Evolutionary conservation across 2,888 invertebrate species (phyloP).

Genomic region (Drosophila demipolita): DNA sequence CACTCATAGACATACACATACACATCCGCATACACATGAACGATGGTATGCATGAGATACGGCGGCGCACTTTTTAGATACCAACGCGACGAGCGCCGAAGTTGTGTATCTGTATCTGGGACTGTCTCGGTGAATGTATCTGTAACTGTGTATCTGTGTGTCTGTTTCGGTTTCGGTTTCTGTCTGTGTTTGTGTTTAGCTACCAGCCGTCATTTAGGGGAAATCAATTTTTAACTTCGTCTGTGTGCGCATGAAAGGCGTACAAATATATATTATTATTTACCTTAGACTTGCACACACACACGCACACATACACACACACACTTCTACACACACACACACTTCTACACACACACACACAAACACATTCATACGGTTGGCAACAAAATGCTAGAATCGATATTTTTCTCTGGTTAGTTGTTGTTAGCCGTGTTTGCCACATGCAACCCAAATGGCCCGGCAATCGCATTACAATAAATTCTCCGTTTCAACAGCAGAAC

Average conservation of each 20-base stretch:
- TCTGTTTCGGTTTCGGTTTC: background rate
- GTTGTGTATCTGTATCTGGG: slow-evolving; percentile 14
- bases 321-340: background rate
- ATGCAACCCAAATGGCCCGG: slow-evolving; percentile 58
- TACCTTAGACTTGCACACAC: slow-evolving; percentile 28
- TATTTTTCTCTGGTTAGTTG: slow-evolving; percentile 44
- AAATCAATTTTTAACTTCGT: slow-evolving; percentile 69
- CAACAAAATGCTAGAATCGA: slow-evolving; percentile 66
- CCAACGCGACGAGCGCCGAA: slow-evolving; percentile 21
- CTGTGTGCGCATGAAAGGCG: slow-evolving; percentile 48
- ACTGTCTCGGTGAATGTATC: background rate
- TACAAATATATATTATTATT: slow-evolving; percentile 58
- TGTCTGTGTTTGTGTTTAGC: slow-evolving; percentile 32
- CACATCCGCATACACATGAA: slow-evolving; percentile 25
- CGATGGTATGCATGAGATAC: slow-evolving; percentile 69
- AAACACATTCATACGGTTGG: background rate
- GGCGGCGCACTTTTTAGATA: slow-evolving; percentile 33
- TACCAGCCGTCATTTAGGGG: slow-evolving; percentile 50
- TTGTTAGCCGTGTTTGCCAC: slow-evolving; percentile 30
- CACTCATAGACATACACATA: slow-evolving; percentile 1
- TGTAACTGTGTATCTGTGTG: slow-evolving; percentile 27
- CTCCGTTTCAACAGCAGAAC: slow-evolving; percentile 32
- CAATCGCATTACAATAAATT: slow-evolving; percentile 79
- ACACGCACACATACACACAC: slow-evolving; percentile 9
- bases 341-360: background rate